phyloP scores from a whole-genome alignment of 64 coral and sea anemone genomes.

The Actinia equina region DNA sequence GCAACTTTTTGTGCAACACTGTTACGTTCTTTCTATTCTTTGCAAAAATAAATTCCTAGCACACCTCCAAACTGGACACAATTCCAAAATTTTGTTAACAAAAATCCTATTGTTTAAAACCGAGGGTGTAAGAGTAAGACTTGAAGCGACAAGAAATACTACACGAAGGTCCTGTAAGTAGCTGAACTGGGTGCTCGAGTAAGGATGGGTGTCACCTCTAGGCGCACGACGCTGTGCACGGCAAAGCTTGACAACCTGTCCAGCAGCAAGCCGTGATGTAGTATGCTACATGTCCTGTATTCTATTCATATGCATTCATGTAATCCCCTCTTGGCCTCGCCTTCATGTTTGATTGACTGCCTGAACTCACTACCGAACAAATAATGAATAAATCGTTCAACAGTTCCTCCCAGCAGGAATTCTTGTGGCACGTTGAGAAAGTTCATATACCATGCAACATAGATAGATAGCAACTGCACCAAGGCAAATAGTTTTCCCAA shows the following conservation, averaged over 20 bases:
- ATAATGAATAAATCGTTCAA: conserved; percentile 4
- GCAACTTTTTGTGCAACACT: no score
- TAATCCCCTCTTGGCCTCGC: not conserved
- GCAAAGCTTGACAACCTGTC: conserved; percentile 11
- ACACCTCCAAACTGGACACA: no score
- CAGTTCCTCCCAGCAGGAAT: not conserved
- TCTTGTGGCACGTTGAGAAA: conserved; percentile 12
- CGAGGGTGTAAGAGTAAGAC: not conserved
- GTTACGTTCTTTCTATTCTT: no score
- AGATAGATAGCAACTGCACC: conserved; percentile 18
- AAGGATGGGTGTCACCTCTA: conserved; percentile 20
- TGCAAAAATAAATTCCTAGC: no score
- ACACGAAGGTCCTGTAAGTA: not conserved
- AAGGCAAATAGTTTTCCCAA: conserved; percentile 7
- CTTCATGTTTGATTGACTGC: not conserved
- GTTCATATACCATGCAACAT: conserved; percentile 11
- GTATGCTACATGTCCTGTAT: conserved; percentile 3
- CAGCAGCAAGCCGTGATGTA: conserved; percentile 9
- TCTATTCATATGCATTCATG: not conserved
- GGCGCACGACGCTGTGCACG: conserved; percentile 4
- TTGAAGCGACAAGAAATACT: not conserved
- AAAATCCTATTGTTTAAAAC: no score
- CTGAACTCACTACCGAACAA: conserved; percentile 1
- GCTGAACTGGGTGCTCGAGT: not conserved
- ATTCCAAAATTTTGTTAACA: no score